phyloP scores from a whole-genome alignment of 1,140 invertebrate genomes.

The Andrena cerasifolii region DNA sequence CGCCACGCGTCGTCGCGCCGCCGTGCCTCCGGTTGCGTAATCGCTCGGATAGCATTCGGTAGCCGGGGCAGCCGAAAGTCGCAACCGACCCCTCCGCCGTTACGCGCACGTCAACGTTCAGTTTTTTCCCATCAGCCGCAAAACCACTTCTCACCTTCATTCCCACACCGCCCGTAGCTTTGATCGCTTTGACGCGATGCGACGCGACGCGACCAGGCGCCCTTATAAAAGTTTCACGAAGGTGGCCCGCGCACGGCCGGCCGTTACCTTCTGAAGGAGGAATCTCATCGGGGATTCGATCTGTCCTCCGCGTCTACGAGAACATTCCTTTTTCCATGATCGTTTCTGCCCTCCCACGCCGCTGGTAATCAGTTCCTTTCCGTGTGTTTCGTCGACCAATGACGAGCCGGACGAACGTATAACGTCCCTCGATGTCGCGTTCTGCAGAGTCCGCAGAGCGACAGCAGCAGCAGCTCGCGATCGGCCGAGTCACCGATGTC shows the following conservation, averaged over 20 bases:
- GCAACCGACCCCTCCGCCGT: not conserved
- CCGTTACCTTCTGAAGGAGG: constrained; percentile 21
- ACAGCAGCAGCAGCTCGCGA: constrained; percentile 82
- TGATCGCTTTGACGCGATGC: constrained; percentile 63
- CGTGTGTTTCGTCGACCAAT: constrained; percentile 38
- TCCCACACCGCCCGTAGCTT: constrained; percentile 35
- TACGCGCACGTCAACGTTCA: constrained; percentile 16
- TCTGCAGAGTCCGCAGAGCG: constrained; percentile 81
- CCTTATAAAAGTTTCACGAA: constrained; percentile 66
- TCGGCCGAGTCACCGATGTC: constrained; percentile 82
- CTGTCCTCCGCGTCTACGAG: constrained; percentile 20
- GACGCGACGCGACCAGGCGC: too few species aligned
- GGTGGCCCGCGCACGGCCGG: not conserved
- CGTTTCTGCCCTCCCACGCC: constrained; percentile 50
- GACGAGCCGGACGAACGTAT: constrained; percentile 48
- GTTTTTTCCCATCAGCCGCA: constrained; percentile 30
- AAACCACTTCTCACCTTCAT: constrained; percentile 3
- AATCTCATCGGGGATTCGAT: constrained; percentile 64
- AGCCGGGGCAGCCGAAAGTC: too few species aligned
- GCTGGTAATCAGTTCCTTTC: constrained; percentile 52
- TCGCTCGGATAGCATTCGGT: too few species aligned
- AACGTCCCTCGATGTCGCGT: constrained; percentile 56
- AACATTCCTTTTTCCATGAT: constrained; percentile 32
- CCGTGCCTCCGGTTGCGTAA: too few species aligned
- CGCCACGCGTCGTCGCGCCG: constrained; percentile 2